Base-by-base conservation (phyloP, 2,113 vertebrate species). In the Pteruthius melanotis region DNA sequence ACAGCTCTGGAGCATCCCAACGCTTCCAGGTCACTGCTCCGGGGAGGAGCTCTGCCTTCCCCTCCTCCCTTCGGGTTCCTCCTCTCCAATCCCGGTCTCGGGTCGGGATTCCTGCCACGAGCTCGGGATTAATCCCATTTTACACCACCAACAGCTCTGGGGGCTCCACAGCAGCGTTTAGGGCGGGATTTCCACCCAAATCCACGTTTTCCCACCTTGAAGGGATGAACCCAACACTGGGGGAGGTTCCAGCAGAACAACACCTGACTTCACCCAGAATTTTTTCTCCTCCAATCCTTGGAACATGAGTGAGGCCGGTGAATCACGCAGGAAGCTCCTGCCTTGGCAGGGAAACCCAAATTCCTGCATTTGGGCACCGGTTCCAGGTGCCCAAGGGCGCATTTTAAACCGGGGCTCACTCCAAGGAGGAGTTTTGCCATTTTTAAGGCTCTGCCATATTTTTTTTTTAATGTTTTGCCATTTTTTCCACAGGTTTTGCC, bases 31-130 rank as follows among this genome's bases (percentile, higher is more conserved):
- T 23, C 7, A 7, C 20, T 20, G 66, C 22, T 68, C 5, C 2
- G n/a, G 57, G 52, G 23, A 66, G 26, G 37, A 42, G n/a, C 14
- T 39, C 20, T 27, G 54, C 50, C 4, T 10, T 39, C 31, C 27
- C 23, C 22, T 21, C 27, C 44, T 27, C 14, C 42, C 70, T 27
- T 13, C 6, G 2, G 0, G 0, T 14, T 39, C 4, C 18, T 13
- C 7, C 68, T 30, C 18, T 54, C 20, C 9, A 8, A 14, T 26
- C 45, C 75, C 11, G 2, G 22, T 1, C 0, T 2, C 1, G 5
- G 13, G 10, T 37, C 0, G 0, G 28, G 16, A 42, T 47, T 24
- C 35, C 45, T 1, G 1, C 26, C 20, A 26, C n/a, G 2, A 37
- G 22, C 1, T 2, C 21, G 8, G 37, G 37, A 2, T 30, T 42